phyloP scores from a whole-genome alignment of 1,140 invertebrate genomes.

The Geopemphigus sp. region DNA sequence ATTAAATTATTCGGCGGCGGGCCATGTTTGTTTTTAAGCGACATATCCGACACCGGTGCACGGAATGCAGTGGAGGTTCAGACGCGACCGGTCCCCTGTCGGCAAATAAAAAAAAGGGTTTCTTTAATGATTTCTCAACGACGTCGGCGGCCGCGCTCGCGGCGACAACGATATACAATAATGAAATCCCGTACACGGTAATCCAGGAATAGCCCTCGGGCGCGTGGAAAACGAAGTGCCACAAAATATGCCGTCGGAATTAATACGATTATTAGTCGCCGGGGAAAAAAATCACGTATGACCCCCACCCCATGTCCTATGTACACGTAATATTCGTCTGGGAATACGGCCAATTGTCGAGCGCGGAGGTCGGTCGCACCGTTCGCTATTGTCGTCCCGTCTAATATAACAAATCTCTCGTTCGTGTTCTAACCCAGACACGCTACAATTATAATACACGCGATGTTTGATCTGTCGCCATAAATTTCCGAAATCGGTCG shows the following conservation, averaged over 20 bases:
- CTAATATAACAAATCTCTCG: background rate
- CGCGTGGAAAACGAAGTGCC: background rate
- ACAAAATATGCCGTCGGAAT: background rate
- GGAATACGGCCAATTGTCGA: too few species aligned
- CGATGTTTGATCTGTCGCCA: background rate
- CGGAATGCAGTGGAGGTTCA: background rate
- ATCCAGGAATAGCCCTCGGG: constrained; percentile 12
- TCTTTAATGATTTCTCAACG: constrained; percentile 42
- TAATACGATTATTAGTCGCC: constrained; percentile 1
- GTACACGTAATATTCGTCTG: too few species aligned
- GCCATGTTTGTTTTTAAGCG: background rate
- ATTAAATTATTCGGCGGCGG: too few species aligned
- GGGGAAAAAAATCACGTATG: constrained; percentile 18
- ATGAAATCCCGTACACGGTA: constrained; percentile 33
- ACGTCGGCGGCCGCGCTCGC: background rate
- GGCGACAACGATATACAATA: constrained; percentile 8
- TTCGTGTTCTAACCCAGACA: too few species aligned
- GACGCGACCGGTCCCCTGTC: background rate
- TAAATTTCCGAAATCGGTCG: constrained; percentile 22
- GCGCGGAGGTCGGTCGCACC: background rate
- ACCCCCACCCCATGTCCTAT: too few species aligned
- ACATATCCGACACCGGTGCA: constrained; percentile 2
- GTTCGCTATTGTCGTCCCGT: background rate
- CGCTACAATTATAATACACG: too few species aligned
- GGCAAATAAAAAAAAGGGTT: constrained; percentile 41